Conservation (phyloP, 2,113 vertebrate genomes). For the Atherinomorus stipes region DNA sequence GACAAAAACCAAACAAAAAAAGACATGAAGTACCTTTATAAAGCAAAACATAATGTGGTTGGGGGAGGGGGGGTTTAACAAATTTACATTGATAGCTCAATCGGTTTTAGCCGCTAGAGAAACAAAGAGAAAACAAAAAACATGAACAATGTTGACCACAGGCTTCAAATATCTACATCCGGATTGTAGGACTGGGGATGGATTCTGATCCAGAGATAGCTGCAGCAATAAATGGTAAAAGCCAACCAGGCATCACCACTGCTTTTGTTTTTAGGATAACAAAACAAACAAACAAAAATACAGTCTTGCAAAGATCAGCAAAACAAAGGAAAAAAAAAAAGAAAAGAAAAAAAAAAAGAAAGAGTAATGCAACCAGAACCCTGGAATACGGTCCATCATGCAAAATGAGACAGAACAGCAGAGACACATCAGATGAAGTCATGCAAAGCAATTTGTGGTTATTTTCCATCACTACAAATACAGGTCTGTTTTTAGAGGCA, state of each 20-base stretch:
- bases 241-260: conserved; percentile 42
- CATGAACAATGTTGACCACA: conserved; percentile 53
- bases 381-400: conserved; percentile 64
- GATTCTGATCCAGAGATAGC: conserved; percentile 39
- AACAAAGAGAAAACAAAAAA: conserved; percentile 29
- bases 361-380: conserved; percentile 26
- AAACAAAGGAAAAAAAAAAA: background rate
- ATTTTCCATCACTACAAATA: conserved; percentile 64
- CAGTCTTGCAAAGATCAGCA: conserved; percentile 28
- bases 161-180: conserved; percentile 76
- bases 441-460: conserved; percentile 70
- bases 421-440: conserved; percentile 68
- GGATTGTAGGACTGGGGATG: conserved; percentile 57
- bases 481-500: conserved; percentile 65
- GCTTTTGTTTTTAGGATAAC: conserved; percentile 33
- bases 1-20: background rate
- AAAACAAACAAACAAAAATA: background rate
- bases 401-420: conserved; percentile 66
- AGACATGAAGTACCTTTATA: conserved; percentile 16
- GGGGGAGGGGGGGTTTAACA: background rate
- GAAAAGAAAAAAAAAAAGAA: too few species aligned
- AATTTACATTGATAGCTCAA: conserved; percentile 55
- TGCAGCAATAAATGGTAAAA: conserved; percentile 50
- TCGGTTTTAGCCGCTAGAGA: conserved; percentile 57
- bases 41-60: conserved; percentile 43